phyloP scores from a whole-genome alignment of 2,888 invertebrate species.

The Stegophylla sp. region DNA sequence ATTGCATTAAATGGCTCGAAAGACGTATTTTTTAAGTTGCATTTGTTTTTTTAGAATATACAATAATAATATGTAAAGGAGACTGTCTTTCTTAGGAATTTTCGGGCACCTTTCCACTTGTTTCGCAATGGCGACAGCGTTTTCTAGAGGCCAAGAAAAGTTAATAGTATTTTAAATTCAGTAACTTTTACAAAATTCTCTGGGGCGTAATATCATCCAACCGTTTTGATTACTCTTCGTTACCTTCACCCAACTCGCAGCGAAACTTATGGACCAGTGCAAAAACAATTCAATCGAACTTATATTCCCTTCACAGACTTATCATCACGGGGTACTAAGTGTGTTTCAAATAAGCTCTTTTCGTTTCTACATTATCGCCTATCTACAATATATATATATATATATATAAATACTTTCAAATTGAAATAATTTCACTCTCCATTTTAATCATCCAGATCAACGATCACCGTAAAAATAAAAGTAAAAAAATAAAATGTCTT shows the following conservation, averaged over 20 bases:
- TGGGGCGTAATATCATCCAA: slow-evolving; percentile 39
- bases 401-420: background rate
- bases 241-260: background rate
- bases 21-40: slow-evolving; percentile 27
- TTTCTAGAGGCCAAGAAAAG: slow-evolving; percentile 32
- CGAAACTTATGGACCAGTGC: background rate
- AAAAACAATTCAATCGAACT: slow-evolving; percentile 12
- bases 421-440: background rate
- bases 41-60: slow-evolving; percentile 29
- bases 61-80: slow-evolving; percentile 57
- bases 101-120: slow-evolving; percentile 14
- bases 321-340: background rate
- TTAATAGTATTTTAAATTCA: slow-evolving; percentile 53
- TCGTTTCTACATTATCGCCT: background rate
- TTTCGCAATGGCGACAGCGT: slow-evolving; percentile 30
- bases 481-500: too few relatives aligned
- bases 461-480: background rate
- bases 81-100: slow-evolving; percentile 36
- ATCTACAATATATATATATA: background rate
- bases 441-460: too few relatives aligned
- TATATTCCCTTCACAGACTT: background rate
- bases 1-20: slow-evolving; percentile 32
- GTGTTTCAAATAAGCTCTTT: background rate
- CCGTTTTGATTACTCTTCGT: slow-evolving; percentile 27
- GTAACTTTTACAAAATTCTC: slow-evolving; percentile 46